These are phyloP conservation scores for Probaryconus sp. DNA, from an alignment of 1,140 invertebrate species.

Conservation along the genomic window DNA sequence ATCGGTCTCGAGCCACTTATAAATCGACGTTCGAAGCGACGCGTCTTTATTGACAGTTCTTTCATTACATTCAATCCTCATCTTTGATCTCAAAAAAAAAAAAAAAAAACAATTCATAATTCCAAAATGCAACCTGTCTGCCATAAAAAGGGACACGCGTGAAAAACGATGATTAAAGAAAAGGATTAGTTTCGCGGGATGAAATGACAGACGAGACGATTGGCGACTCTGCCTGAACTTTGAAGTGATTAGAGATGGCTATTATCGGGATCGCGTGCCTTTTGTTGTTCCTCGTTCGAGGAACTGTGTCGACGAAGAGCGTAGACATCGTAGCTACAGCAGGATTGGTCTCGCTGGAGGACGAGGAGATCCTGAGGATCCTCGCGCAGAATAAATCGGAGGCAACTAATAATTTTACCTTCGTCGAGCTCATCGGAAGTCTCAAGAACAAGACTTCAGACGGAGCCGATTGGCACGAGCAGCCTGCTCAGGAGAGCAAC, in stretches of 20 bases:
- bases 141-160: background rate
- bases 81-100: background rate
- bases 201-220: background rate
- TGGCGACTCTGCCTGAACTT: slow-evolving; percentile 13
- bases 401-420: slow-evolving; percentile 62
- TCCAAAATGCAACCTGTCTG: background rate
- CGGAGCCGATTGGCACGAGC: slow-evolving; percentile 18
- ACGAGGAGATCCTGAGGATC: slow-evolving; percentile 64
- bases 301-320: slow-evolving; percentile 26
- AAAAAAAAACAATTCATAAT: background rate
- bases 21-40: slow-evolving; percentile 15
- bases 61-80: background rate
- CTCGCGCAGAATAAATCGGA: slow-evolving; percentile 62
- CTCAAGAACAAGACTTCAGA: slow-evolving; percentile 8
- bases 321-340: slow-evolving; percentile 55
- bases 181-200: background rate
- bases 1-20: slow-evolving; percentile 16
- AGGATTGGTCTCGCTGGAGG: slow-evolving; percentile 52
- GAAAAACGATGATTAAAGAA: background rate
- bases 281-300: slow-evolving; percentile 22
- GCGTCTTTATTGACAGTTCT: slow-evolving; percentile 10
- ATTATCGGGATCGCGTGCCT: slow-evolving; percentile 33
- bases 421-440: slow-evolving; percentile 56
- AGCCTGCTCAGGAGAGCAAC: slow-evolving; percentile 37
- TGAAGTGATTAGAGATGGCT: slow-evolving; percentile 43